Evolutionary conservation across 2,113 vertebrate genomes (phyloP).

Genomic region (Nerophis lumbriciformis): DNA sequence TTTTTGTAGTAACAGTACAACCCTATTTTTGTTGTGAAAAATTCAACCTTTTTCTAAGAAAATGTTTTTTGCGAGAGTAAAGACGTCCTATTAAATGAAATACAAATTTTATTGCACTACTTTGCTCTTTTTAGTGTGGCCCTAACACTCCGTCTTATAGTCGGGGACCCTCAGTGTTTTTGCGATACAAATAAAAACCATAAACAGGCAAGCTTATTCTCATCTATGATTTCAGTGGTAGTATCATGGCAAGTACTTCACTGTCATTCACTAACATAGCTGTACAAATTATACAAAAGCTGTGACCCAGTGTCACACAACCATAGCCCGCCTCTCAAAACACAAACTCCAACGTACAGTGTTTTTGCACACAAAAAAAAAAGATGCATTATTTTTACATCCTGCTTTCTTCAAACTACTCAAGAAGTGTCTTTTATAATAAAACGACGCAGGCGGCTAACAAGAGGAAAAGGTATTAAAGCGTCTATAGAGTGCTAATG

Average conservation of each 20-base stretch:
- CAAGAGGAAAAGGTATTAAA: conserved; percentile 28
- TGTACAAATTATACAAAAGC: conserved; percentile 73
- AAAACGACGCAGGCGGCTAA: conserved; percentile 8
- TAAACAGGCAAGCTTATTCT: conserved; percentile 69
- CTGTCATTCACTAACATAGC: conserved; percentile 68
- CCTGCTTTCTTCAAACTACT: conserved; percentile 26
- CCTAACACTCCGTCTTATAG: too few relatives aligned
- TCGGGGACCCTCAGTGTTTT: conserved; percentile 59
- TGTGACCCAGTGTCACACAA: conserved; percentile 50
- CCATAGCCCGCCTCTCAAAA: conserved; percentile 26
- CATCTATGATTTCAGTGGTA: conserved; percentile 65
- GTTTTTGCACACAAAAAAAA: conserved; percentile 10
- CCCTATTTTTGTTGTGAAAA: too few relatives aligned
- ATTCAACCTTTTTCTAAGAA: too few relatives aligned
- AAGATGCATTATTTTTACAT: conserved; percentile 13
- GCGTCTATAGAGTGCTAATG: conserved; percentile 34
- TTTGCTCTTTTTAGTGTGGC: too few relatives aligned
- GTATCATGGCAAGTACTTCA: conserved; percentile 62
- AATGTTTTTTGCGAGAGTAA: too few relatives aligned
- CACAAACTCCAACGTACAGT: neutral
- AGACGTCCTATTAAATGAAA: too few relatives aligned
- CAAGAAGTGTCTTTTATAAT: neutral
- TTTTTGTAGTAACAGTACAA: too few relatives aligned
- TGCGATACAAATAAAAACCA: conserved; percentile 17
- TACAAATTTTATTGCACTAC: too few relatives aligned